These are phyloP conservation scores for Sylvietta virens DNA, from an alignment of 2,113 vertebrate species.

Conservation along the genomic window DNA sequence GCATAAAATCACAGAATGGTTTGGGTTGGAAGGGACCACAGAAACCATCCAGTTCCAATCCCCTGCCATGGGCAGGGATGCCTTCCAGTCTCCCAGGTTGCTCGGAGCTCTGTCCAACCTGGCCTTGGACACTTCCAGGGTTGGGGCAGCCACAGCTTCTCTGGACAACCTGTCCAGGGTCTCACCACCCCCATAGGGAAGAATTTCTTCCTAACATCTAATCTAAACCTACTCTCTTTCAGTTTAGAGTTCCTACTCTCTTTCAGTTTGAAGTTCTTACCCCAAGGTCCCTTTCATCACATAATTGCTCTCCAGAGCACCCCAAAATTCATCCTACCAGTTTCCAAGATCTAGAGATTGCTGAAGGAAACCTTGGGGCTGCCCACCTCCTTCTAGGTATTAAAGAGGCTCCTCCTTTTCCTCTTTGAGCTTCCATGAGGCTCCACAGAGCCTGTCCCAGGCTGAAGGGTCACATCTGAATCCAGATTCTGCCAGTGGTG, in stretches of 20 bases:
- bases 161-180: neutral
- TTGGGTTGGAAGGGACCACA: neutral
- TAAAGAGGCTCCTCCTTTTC: neutral
- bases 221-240: neutral
- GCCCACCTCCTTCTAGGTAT: neutral
- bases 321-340: neutral
- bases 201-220: neutral
- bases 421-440: neutral
- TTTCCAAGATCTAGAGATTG: neutral
- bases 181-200: neutral
- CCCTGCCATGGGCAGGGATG: neutral
- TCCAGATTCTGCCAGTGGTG: neutral
- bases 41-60: neutral
- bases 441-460: neutral
- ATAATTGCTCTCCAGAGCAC: neutral
- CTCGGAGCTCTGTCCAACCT: rapidly evolving
- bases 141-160: neutral
- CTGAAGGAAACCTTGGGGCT: neutral
- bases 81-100: neutral
- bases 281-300: neutral
- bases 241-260: neutral
- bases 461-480: neutral
- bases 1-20: neutral
- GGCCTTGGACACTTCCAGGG: neutral
- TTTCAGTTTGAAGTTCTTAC: neutral